Percentiles rank a stretch among this genome's conserved stretches.
Evolutionary conservation across 2,888 invertebrate genomes (phyloP).

Genomic region (Aphidoletes aphidimyza): DNA sequence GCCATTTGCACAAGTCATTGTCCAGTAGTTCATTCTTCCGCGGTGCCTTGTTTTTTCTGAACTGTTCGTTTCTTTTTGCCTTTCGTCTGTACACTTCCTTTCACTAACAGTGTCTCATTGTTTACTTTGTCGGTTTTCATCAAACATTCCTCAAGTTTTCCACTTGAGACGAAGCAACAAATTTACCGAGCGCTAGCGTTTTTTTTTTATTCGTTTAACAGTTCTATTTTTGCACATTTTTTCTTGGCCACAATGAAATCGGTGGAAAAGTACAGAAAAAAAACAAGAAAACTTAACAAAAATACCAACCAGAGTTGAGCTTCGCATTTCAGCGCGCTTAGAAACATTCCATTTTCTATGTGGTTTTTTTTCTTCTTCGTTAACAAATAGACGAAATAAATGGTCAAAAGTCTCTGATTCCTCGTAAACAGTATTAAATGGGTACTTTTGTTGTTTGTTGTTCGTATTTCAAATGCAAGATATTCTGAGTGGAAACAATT

Average conservation of each 20-base stretch:
- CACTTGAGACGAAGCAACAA: slow-evolving; percentile 34
- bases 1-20: slow-evolving; percentile 40
- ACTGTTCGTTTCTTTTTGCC: too few relatives aligned
- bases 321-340: background rate
- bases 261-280: background rate
- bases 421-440: background rate
- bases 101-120: slow-evolving; percentile 43
- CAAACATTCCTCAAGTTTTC: slow-evolving; percentile 32
- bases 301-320: background rate
- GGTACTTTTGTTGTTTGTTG: too few relatives aligned
- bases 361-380: too few relatives aligned
- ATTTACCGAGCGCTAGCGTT: background rate
- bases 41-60: slow-evolving; percentile 21
- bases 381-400: too few relatives aligned
- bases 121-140: slow-evolving; percentile 46
- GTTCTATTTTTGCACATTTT: background rate
- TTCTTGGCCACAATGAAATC: background rate
- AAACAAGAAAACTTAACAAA: background rate
- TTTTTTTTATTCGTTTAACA: background rate
- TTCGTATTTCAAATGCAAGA: too few relatives aligned
- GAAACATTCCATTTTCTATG: background rate
- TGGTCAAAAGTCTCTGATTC: background rate
- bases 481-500: too few relatives aligned
- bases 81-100: slow-evolving; percentile 19
- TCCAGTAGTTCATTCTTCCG: slow-evolving; percentile 46